Evolutionary conservation across 2,797 vertebrate genomes (phyloP), one percentile per base, ranked within the genome.

Genomic region (Coluber constrictor): DNA sequence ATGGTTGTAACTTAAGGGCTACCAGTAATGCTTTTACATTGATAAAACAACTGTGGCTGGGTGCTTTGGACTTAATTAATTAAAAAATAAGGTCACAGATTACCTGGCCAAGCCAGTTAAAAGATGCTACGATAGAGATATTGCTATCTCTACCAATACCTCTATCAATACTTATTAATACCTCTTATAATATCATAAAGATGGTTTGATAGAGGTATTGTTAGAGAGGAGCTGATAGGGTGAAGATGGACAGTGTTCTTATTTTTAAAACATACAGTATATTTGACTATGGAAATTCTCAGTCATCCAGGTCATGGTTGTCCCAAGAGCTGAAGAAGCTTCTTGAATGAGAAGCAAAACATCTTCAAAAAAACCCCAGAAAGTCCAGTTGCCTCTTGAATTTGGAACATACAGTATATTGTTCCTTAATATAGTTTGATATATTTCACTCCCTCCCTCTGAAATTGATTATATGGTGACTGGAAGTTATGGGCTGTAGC

Each of bases 361-460:
- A 3, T 61, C 9, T 61, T 61, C 60, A 61, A 61, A 61, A 25
- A 11, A 61, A 11, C 29, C 12, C 25, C 61, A 29, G 61, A 29
- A 63, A 29, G 9, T 63, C 25, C 25, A 63, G 25, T 12, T 63
- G 61, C 61, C 27, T 63, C 61, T 63, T 63, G 27, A 63, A 63
- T 63, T 29, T 63, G 61, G 61, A 63, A 63, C 60, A 63, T 63
- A 27, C 60, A 61, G 25, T 61, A 13, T 32, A 32, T 70, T 70
- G n/a, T 74, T 37, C n/a, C 66, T 74, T n/a, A 74, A n/a, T 37
- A 74, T 3, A 32, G 87, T 95, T 0, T 0, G 16, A 6, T 91
- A 83, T 86, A 93, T 94, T 74, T 59, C 5, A 23, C 83, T 96
- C 94, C 92, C 90, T 18, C 2, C n/a, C 66, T 59, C 43, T 63